phyloP scores from a whole-genome alignment of 64 coral and sea anemone genomes.

The Pocillopora verrucosa region DNA sequence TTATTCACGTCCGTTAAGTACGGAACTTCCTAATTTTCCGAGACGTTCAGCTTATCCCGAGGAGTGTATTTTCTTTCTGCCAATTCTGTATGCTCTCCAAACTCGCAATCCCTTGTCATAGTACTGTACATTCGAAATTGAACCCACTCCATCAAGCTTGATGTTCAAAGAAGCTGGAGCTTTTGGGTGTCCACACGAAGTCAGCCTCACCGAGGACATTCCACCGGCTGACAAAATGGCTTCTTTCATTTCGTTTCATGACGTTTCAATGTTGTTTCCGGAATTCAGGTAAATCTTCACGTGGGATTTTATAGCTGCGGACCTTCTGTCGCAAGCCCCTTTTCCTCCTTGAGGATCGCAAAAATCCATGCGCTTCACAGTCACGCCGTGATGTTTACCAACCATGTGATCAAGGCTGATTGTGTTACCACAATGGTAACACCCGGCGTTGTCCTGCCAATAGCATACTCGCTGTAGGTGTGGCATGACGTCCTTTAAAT shows the following conservation, averaged over 20 bases:
- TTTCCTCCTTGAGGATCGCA: constrained; percentile 37
- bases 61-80: background rate
- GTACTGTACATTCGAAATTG: constrained; percentile 26
- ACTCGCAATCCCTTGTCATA: too few relatives aligned
- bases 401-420: background rate
- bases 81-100: constrained; percentile 34
- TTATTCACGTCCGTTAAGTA: constrained; percentile 16
- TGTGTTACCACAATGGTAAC: constrained; percentile 4
- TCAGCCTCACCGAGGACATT: background rate
- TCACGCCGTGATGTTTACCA: background rate
- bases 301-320: constrained; percentile 32
- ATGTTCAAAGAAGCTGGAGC: background rate
- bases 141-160: constrained; percentile 33
- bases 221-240: constrained; percentile 34
- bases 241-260: constrained; percentile 32
- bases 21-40: background rate
- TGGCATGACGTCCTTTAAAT: constrained; percentile 2
- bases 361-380: constrained; percentile 23
- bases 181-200: constrained; percentile 21
- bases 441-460: background rate
- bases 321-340: constrained; percentile 25
- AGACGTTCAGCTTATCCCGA: background rate
- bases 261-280: constrained; percentile 26
- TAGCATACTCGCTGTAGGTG: background rate
- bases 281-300: constrained; percentile 38